Evolutionary conservation across 2,888 invertebrate species (phyloP).

Genomic region (Merodon equestris): DNA sequence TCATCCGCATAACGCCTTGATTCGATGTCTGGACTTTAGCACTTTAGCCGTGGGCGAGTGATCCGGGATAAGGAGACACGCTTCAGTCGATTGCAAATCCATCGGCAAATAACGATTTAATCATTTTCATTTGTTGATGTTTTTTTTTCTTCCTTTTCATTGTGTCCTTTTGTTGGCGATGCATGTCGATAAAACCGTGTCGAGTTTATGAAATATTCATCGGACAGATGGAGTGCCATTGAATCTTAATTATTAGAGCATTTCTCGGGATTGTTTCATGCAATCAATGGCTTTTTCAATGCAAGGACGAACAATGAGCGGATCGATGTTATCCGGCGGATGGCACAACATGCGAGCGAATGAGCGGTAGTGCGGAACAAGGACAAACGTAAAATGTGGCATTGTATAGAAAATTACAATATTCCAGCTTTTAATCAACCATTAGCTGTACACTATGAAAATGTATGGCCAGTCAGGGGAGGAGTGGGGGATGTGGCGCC

Average conservation of each 20-base stretch:
- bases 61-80: background rate
- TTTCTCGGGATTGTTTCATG: slow-evolving; percentile 31
- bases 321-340: slow-evolving; percentile 48
- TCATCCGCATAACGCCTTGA: slow-evolving; percentile 1
- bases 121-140: slow-evolving; percentile 49
- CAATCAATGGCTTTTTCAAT: slow-evolving; percentile 57
- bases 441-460: slow-evolving; percentile 49
- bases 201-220: slow-evolving; percentile 42
- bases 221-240: slow-evolving; percentile 23
- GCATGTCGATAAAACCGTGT: slow-evolving; percentile 49
- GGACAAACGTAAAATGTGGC: background rate
- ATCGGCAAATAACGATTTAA: slow-evolving; percentile 52
- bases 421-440: slow-evolving; percentile 66
- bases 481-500: background rate
- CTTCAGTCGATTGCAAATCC: slow-evolving; percentile 30
- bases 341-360: background rate
- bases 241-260: slow-evolving; percentile 41
- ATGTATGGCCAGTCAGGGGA: slow-evolving; percentile 22
- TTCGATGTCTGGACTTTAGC: no score
- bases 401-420: slow-evolving; percentile 47
- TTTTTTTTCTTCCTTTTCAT: no score
- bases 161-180: slow-evolving; percentile 16
- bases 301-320: slow-evolving; percentile 64
- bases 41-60: background rate
- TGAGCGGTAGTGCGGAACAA: no score